Evolutionary conservation across 1,140 invertebrate species (phyloP), one percentile per base, ranked within the genome.

Genomic region (Ceratoteleas bidentatus): DNA sequence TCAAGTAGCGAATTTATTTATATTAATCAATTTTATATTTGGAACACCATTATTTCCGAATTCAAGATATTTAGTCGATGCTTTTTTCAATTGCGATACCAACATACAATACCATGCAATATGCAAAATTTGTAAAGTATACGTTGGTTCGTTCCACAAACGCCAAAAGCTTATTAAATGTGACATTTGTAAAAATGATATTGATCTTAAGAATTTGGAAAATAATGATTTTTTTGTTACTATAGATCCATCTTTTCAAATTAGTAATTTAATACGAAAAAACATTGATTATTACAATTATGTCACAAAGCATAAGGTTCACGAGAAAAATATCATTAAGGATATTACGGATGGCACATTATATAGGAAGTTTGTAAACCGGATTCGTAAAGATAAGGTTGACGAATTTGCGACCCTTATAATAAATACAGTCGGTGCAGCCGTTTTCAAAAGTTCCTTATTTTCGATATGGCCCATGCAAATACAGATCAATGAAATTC

Each of bases 201-300:
- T 82, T 62, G 14, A 65, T 47, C 11, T 76, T 15, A 70, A 47
- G 34, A 57, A 76, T 68, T 14, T 45, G 8, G 11, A 11, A 11
- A 69, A 70, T 43, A 65, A 34, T n/a, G 15, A 74, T 38, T 84
- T 84, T 64, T 84, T 78, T 45, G 62, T 81, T 3, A 70, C 49
- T 13, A 52, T 78, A 24, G 57, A 77, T 40, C 58, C 62, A 11
- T 45, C 64, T 3, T 58, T 69, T 38, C 3, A 56, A 32, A 65
- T 81, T 36, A 34, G 24, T 14, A 43, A 77, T 54, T 40, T 66
- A 45, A 52, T 80, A 32, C 9, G 62, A 65, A 15, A 38, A 43
- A 54, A 81, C 9, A 43, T 2, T 0, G 9, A 4, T 9, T 58
- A 58, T 58, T 58, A 58, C n/a, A 11, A 40, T 24, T 16, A 43